Evolutionary conservation across 2,888 invertebrate genomes (phyloP), one percentile per base, ranked within the genome.

Genomic region (Drosophila hamatofila): DNA sequence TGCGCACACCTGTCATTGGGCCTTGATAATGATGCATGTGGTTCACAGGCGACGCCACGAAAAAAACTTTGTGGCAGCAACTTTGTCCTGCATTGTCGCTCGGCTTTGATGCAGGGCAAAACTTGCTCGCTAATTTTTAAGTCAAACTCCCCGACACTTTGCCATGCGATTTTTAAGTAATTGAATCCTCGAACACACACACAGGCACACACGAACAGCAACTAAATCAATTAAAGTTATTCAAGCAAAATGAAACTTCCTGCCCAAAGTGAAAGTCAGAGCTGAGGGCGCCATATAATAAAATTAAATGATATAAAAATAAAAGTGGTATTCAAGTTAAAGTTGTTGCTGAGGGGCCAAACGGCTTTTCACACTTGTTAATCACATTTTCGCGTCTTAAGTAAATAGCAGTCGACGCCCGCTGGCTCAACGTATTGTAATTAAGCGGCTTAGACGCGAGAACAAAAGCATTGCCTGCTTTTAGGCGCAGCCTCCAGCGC

Each of bases 371-470:
- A 90, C 90, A 90, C 85, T 85, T 85, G 85, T 90, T 86, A 90
- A 86, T 89, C 89, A 86, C 90, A 86, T 90, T 86, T 86, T 90
- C 89, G 87, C 87, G 89, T 88, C 85, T 90, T 90, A 90, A 86
- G 78, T 78, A 80, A 88, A 90, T 88, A 85, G 86, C 77, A 67
- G 76, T 52, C 80, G 56, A 59, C 55, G 37, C 61, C 66, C 65
- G 21, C 64, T 58, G 73, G 73, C 71, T 72, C 76, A 90, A 80
- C 90, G 88, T 81, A 76, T 90, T 90, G 89, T 89, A 87, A 90
- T 87, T 90, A 87, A 90, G 90, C 87, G 89, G 90, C 90, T 86
- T 86, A 90, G 81, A 72, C 75, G 59, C 69, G 60, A 70, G 76
- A 65, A 84, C 83, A 85, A 88, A 80, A 70, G 82, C 89, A 55